Conservation (phyloP, 1,140 invertebrate genomes). For the Cepaea nemoralis region DNA sequence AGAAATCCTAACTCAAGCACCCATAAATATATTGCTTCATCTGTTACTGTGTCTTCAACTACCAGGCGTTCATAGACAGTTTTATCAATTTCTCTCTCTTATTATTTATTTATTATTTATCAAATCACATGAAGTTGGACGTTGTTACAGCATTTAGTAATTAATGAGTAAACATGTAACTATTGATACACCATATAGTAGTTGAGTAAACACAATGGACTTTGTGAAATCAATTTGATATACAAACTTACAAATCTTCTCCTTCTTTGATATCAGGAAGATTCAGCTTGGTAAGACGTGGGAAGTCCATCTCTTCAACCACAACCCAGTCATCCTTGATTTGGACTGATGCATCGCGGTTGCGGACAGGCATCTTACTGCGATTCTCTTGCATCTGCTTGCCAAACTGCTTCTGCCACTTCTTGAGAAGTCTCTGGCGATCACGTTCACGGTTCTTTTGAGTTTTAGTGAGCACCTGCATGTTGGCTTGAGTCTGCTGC, state of each 20-base stretch:
- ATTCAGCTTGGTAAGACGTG: slow-evolving; percentile 91
- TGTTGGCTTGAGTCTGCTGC: slow-evolving; percentile 75
- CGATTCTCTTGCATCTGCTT: slow-evolving; percentile 78
- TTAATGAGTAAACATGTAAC: too few species aligned
- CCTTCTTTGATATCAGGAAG: slow-evolving; percentile 83
- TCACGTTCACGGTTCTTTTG: slow-evolving; percentile 76
- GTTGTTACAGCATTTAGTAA: too few species aligned
- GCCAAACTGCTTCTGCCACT: slow-evolving; percentile 87
- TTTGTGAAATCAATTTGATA: too few species aligned
- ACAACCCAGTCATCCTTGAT: slow-evolving; percentile 96
- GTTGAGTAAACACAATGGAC: too few species aligned
- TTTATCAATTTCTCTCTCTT: too few species aligned
- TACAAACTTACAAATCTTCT: slow-evolving; percentile 77
- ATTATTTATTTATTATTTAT: too few species aligned
- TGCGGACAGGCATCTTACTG: slow-evolving; percentile 74
- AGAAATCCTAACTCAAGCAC: too few species aligned
- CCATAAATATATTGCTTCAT: too few species aligned
- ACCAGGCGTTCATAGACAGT: too few species aligned
- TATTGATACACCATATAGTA: too few species aligned
- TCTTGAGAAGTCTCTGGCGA: slow-evolving; percentile 77
- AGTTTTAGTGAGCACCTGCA: slow-evolving; percentile 74
- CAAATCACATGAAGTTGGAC: too few species aligned
- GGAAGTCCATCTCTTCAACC: slow-evolving; percentile 99
- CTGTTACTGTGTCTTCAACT: too few species aligned
- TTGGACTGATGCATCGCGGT: slow-evolving; percentile 97